A percentile compares a stretch with the other conserved stretches of the same genome.
phyloP scores from a whole-genome alignment of 2,113 vertebrate genomes.

The Oryctolagus cuniculus region DNA sequence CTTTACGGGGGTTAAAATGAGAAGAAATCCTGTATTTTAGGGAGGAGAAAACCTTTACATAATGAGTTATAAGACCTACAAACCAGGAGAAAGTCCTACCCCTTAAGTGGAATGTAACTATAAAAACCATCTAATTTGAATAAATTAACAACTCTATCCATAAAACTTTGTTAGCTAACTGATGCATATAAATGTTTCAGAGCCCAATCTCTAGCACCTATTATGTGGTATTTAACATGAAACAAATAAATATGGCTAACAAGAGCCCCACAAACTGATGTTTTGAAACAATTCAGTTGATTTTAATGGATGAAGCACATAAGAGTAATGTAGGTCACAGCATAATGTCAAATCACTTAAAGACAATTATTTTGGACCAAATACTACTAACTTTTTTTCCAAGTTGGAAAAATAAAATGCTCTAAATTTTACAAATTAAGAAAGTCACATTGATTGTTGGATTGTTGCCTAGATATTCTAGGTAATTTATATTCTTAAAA shows the following conservation, averaged over 20 bases:
- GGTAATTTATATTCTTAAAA: neutral
- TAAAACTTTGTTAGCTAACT: slow-evolving; percentile 50
- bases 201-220: neutral
- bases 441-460: neutral
- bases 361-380: slow-evolving; percentile 32
- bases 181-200: slow-evolving; percentile 19
- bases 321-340: slow-evolving; percentile 12
- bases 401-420: slow-evolving; percentile 10
- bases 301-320: slow-evolving; percentile 50
- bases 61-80: neutral
- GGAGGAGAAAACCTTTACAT: neutral
- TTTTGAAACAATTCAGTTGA: slow-evolving; percentile 54
- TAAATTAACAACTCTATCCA: slow-evolving; percentile 37
- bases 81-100: neutral
- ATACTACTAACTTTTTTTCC: neutral
- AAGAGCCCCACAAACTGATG: neutral
- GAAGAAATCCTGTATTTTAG: neutral
- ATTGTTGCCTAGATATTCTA: neutral
- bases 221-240: slow-evolving; percentile 33
- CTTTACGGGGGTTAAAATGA: neutral
- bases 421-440: slow-evolving; percentile 36
- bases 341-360: slow-evolving; percentile 3
- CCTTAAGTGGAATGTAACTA: slow-evolving; percentile 42
- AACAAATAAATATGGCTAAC: slow-evolving; percentile 30
- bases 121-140: slow-evolving; percentile 54